A percentile compares a stretch with the other conserved stretches of the same genome.
Conservation (phyloP, 2,888 invertebrate genomes). For the Yponomeuta plumbellus region DNA sequence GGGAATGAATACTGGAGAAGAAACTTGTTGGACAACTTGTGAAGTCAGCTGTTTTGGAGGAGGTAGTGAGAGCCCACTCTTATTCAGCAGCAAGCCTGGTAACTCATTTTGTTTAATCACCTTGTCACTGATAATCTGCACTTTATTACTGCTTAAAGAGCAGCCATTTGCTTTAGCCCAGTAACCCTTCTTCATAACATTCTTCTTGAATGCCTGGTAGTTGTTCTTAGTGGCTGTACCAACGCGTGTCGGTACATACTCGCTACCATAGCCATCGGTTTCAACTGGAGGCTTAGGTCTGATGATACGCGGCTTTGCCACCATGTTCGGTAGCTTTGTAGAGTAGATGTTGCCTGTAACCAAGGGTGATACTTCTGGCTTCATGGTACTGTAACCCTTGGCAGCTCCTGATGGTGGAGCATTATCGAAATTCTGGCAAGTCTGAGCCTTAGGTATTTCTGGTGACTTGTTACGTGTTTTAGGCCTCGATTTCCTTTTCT, state of each 20-base stretch:
- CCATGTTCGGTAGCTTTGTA: slow-evolving; percentile 56
- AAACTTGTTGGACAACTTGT: neutral
- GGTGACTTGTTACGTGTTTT: slow-evolving; percentile 39
- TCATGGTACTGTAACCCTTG: slow-evolving; percentile 56
- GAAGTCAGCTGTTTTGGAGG: neutral
- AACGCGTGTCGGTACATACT: slow-evolving; percentile 67
- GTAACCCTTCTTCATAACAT: slow-evolving; percentile 60
- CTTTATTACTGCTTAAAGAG: slow-evolving; percentile 32
- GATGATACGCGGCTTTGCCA: slow-evolving; percentile 37
- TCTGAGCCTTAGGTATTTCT: slow-evolving; percentile 4
- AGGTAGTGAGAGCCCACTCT: neutral
- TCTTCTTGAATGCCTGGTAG: slow-evolving; percentile 67
- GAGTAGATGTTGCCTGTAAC: slow-evolving; percentile 63
- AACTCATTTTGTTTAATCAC: slow-evolving; percentile 16
- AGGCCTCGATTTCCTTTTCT: slow-evolving; percentile 43
- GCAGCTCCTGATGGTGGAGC: neutral
- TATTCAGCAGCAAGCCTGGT: slow-evolving; percentile 4
- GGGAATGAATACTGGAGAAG: neutral
- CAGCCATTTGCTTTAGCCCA: slow-evolving; percentile 67
- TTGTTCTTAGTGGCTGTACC: slow-evolving; percentile 61
- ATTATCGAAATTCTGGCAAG: neutral
- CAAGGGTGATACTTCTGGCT: slow-evolving; percentile 51
- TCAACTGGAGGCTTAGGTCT: slow-evolving; percentile 29
- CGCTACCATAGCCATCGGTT: slow-evolving; percentile 54
- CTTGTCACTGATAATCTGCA: slow-evolving; percentile 26